Percentiles rank a stretch among this genome's conserved stretches.
These are phyloP conservation scores for Clitarchus hookeri DNA, from an alignment of 2,888 invertebrate species.

Conservation along the genomic window DNA sequence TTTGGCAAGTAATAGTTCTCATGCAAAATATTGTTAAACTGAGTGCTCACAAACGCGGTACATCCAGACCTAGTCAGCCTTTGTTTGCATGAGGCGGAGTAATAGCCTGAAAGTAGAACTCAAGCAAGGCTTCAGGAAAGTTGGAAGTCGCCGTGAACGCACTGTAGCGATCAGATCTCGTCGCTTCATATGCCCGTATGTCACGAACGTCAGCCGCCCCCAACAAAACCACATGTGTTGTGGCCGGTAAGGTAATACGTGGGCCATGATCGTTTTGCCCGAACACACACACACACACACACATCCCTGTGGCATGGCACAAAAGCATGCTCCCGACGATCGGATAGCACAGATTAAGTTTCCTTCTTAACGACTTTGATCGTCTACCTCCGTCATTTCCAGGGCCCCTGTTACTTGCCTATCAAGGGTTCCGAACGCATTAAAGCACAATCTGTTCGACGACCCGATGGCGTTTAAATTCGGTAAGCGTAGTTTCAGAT, in stretches of 20 bases:
- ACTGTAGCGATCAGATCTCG: too few relatives aligned
- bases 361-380: slow-evolving; percentile 30
- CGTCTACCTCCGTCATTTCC: not conserved
- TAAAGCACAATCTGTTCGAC: slow-evolving; percentile 24
- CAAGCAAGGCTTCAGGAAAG: too few relatives aligned
- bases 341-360: slow-evolving; percentile 29
- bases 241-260: not conserved
- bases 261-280: not conserved
- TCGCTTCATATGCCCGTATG: not conserved
- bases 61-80: too few relatives aligned
- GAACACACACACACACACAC: not conserved
- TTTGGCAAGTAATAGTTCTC: too few relatives aligned
- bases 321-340: slow-evolving; percentile 6
- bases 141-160: too few relatives aligned
- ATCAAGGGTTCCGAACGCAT: slow-evolving; percentile 24
- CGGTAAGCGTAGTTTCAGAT: not conserved
- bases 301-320: not conserved
- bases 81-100: too few relatives aligned
- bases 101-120: too few relatives aligned
- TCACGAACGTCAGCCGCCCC: not conserved
- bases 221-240: not conserved
- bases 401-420: not conserved
- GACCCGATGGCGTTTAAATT: not conserved
- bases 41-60: too few relatives aligned
- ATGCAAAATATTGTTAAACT: too few relatives aligned